phyloP scores from a whole-genome alignment of 2,797 vertebrate genomes.

The Cercopithecus petaurista region DNA sequence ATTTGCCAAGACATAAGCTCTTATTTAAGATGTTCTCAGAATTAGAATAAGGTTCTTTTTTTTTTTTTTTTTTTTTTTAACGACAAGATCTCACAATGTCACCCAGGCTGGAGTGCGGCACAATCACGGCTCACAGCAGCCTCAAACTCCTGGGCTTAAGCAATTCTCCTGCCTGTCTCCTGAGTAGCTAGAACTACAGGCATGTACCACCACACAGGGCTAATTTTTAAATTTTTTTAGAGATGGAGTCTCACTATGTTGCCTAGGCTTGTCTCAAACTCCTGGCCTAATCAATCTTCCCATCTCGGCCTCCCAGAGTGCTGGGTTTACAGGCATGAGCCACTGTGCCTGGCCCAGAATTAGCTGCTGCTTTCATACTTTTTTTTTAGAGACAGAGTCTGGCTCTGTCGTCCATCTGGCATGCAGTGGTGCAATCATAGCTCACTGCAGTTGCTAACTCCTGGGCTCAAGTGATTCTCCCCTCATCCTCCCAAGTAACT shows the following conservation, averaged over 20 bases:
- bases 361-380: not conserved
- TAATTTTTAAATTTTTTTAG: not conserved
- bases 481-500: not conserved
- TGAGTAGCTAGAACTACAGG: not conserved
- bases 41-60: not conserved
- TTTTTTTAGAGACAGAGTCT: not conserved
- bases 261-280: not conserved
- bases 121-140: not conserved
- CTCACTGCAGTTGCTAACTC: not conserved
- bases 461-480: not conserved
- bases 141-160: too few species aligned
- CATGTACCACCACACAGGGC: not conserved
- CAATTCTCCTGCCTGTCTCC: not conserved
- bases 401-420: not conserved
- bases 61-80: not conserved
- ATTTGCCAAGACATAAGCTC: not conserved
- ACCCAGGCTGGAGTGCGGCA: not conserved
- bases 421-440: not conserved
- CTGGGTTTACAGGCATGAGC: not conserved
- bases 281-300: not conserved
- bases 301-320: not conserved
- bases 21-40: not conserved
- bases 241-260: not conserved
- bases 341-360: not conserved
- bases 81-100: too few species aligned